A percentile compares a stretch with the other conserved stretches of the same genome.
phyloP scores from a whole-genome alignment of 2,888 invertebrate species.

The Ormyrus pomaceus region DNA sequence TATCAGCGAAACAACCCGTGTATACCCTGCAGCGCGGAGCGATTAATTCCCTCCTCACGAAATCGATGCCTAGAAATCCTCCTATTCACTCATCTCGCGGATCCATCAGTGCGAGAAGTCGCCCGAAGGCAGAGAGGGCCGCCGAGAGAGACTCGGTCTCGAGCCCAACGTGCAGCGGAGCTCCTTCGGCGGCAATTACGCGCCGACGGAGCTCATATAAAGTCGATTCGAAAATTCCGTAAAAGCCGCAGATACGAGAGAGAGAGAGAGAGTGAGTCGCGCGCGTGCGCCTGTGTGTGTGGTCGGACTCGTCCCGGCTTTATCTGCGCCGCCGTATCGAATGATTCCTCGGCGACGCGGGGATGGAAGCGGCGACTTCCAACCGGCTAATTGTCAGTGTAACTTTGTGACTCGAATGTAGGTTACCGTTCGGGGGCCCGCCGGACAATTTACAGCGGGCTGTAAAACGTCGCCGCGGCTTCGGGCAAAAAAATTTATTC shows the following conservation, averaged over 20 bases:
- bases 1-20: slow-evolving; percentile 23
- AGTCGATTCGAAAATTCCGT: slow-evolving; percentile 20
- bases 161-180: too few relatives aligned
- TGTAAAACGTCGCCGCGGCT: slow-evolving; percentile 39
- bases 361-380: background rate
- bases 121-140: slow-evolving; percentile 18
- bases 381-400: slow-evolving; percentile 43
- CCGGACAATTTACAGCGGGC: slow-evolving; percentile 51
- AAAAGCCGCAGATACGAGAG: slow-evolving; percentile 17
- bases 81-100: too few relatives aligned
- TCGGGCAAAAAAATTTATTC: slow-evolving; percentile 47
- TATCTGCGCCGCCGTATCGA: slow-evolving; percentile 46
- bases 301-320: slow-evolving; percentile 33
- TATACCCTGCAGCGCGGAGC: background rate
- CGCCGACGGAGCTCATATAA: background rate
- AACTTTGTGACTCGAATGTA: slow-evolving; percentile 43
- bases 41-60: slow-evolving; percentile 26
- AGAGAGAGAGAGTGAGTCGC: background rate
- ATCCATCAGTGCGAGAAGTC: background rate
- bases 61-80: too few relatives aligned
- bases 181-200: slow-evolving; percentile 5
- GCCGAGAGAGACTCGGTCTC: background rate
- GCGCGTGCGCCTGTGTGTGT: slow-evolving; percentile 35
- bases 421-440: slow-evolving; percentile 34
- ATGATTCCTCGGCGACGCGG: slow-evolving; percentile 19